Conservation (phyloP, 2,113 vertebrate species). For the Crotalus helleri region DNA sequence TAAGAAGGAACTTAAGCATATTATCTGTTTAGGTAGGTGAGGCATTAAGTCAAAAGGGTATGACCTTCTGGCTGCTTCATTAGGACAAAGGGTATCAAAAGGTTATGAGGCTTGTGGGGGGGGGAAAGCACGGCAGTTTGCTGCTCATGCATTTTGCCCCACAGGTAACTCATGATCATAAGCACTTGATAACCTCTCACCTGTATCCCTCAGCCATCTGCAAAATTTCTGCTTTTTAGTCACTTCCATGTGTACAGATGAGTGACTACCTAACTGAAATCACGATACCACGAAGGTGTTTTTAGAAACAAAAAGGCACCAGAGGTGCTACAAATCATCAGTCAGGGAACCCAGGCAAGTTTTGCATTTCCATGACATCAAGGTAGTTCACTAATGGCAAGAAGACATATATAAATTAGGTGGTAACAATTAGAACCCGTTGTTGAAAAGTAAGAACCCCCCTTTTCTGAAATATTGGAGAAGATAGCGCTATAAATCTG, state of each 20-base stretch:
- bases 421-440: background rate
- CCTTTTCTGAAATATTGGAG: background rate
- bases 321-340: too few species aligned
- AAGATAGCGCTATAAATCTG: background rate
- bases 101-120: too few species aligned
- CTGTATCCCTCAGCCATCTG: background rate
- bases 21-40: too few species aligned
- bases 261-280: background rate
- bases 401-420: background rate
- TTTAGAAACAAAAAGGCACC: background rate
- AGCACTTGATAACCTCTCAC: background rate
- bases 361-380: background rate
- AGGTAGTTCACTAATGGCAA: background rate
- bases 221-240: background rate
- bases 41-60: too few species aligned
- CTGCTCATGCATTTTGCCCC: too few species aligned
- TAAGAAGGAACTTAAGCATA: too few species aligned
- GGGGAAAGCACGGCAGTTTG: too few species aligned
- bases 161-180: background rate
- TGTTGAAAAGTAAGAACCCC: background rate
- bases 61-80: too few species aligned
- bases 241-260: background rate
- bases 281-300: background rate
- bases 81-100: too few species aligned
- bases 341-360: background rate